A percentile compares a stretch with the other conserved stretches of the same genome.
Conservation (phyloP, 1,140 invertebrate genomes). For the Musca vetustissima region DNA sequence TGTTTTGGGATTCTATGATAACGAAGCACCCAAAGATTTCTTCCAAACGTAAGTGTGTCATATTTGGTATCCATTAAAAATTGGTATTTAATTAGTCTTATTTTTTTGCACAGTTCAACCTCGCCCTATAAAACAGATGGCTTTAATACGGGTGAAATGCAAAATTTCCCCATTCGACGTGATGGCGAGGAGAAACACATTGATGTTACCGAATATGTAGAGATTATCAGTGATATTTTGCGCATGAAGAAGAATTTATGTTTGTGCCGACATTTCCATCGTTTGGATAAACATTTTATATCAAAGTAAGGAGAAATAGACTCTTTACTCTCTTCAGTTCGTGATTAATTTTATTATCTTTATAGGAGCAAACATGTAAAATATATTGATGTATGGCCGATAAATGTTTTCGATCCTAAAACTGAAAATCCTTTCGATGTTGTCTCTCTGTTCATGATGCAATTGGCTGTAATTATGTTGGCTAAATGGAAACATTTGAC, state of each 20-base stretch:
- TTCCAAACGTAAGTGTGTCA: conserved; percentile 61
- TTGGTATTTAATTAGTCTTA: conserved; percentile 4
- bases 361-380: conserved; percentile 63
- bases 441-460: conserved; percentile 92
- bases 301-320: conserved; percentile 69
- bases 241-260: conserved; percentile 94
- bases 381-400: conserved; percentile 97
- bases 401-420: conserved; percentile 81
- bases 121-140: conserved; percentile 57
- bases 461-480: conserved; percentile 96
- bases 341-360: too few species aligned
- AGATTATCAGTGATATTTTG: conserved; percentile 83
- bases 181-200: conserved; percentile 46
- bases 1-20: conserved; percentile 85
- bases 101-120: conserved; percentile 44
- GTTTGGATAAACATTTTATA: conserved; percentile 74
- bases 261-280: conserved; percentile 87
- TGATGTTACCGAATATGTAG: conserved; percentile 76
- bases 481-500: conserved; percentile 78
- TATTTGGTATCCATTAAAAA: conserved; percentile 1
- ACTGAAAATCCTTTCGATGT: conserved; percentile 79
- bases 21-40: conserved; percentile 72
- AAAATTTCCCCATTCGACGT: conserved; percentile 56
- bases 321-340: too few species aligned
- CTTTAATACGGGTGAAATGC: conserved; percentile 53